Percentiles rank a stretch among this genome's conserved stretches.
phyloP scores from a whole-genome alignment of 2,797 vertebrate species.

The Enteromius treurensis region DNA sequence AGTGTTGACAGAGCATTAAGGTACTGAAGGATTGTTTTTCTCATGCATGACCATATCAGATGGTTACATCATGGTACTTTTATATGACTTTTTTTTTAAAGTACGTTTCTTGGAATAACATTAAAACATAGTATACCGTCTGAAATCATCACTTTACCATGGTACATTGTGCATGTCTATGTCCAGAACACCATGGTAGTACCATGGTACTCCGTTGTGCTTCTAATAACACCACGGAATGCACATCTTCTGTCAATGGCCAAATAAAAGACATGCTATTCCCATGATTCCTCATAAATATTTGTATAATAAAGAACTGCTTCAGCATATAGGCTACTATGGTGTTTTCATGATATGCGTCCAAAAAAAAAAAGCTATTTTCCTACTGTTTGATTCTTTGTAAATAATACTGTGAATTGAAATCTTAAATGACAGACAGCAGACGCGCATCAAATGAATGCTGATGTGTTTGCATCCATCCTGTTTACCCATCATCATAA shows the following conservation, averaged over 20 bases:
- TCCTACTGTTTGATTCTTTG: neutral
- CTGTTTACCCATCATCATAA: neutral
- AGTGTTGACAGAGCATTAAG: neutral
- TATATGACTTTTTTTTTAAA: neutral
- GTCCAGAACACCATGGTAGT: neutral
- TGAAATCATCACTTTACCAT: neutral
- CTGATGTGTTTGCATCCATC: neutral
- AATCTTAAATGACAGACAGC: neutral
- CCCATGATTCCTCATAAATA: neutral
- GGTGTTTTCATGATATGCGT: neutral
- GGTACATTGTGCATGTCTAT: neutral
- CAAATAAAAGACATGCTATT: neutral
- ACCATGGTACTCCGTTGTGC: neutral
- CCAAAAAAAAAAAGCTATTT: neutral
- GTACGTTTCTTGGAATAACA: neutral
- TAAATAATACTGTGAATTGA: neutral
- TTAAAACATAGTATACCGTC: neutral
- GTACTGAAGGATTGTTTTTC: neutral
- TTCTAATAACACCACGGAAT: neutral
- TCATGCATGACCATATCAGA: neutral
- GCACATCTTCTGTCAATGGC: neutral
- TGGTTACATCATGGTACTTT: neutral
- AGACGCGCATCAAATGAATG: neutral
- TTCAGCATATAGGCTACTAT: neutral
- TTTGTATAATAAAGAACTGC: neutral